These are phyloP conservation scores for Brachionus rotundiformis DNA, from an alignment of 1,140 invertebrate genomes.

Conservation along the genomic window DNA sequence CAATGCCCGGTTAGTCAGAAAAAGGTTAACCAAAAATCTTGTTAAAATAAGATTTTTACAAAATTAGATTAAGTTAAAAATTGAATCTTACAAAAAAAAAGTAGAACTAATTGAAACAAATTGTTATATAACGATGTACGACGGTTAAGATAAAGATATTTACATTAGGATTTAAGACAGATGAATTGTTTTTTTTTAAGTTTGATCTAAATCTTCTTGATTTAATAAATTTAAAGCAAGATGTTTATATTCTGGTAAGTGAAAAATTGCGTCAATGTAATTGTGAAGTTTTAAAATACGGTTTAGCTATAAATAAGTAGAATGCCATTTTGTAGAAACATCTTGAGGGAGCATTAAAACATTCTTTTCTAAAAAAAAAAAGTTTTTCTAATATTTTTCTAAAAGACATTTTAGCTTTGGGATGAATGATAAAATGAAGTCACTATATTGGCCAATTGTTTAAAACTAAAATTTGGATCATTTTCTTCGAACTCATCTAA, in stretches of 20 bases:
- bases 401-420: background rate
- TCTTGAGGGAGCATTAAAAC: background rate
- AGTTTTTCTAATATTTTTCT: background rate
- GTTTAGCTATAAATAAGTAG: background rate
- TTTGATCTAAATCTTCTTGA: constrained; percentile 4
- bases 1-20: no score
- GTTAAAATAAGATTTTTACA: no score
- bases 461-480: background rate
- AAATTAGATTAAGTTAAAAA: no score
- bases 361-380: no score
- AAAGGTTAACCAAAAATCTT: no score
- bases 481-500: background rate
- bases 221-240: background rate
- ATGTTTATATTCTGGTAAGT: background rate
- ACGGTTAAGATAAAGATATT: no score
- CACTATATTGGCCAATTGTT: background rate
- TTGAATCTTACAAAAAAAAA: no score
- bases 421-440: constrained; percentile 29
- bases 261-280: background rate
- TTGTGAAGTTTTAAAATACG: background rate
- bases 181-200: no score
- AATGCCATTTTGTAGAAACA: constrained; percentile 16
- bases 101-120: no score
- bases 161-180: background rate
- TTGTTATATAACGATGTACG: no score